A percentile compares a stretch with the other conserved stretches of the same genome.
These are phyloP conservation scores for Spodoptera picta DNA, from an alignment of 2,888 invertebrate genomes.

Conservation along the genomic window DNA sequence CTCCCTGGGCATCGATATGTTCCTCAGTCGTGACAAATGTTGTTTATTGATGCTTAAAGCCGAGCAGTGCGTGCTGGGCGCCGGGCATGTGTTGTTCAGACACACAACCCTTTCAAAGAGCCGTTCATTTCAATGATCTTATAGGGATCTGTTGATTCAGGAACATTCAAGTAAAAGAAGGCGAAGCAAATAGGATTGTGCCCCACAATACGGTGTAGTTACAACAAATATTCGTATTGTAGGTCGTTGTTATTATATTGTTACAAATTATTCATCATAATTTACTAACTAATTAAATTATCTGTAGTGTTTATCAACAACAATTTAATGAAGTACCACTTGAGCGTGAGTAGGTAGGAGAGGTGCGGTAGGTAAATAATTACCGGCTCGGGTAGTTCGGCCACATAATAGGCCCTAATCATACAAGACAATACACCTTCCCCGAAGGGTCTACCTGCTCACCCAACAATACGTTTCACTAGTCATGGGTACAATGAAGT, in stretches of 20 bases:
- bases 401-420: slow-evolving; percentile 56
- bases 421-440: slow-evolving; percentile 69
- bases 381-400: slow-evolving; percentile 36
- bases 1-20: too few relatives aligned
- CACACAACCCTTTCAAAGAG: slow-evolving; percentile 22
- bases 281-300: too few relatives aligned
- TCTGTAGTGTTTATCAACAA: slow-evolving; percentile 16
- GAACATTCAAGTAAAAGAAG: too few relatives aligned
- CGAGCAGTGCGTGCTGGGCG: slow-evolving; percentile 16
- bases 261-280: too few relatives aligned
- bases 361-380: slow-evolving; percentile 52
- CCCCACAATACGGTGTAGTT: too few relatives aligned
- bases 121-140: slow-evolving; percentile 18
- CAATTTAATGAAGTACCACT: slow-evolving; percentile 26
- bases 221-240: too few relatives aligned
- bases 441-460: slow-evolving; percentile 69
- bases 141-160: slow-evolving; percentile 2
- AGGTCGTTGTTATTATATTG: too few relatives aligned
- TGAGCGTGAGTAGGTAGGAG: slow-evolving; percentile 2
- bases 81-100: slow-evolving; percentile 1
- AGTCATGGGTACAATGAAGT: slow-evolving; percentile 48
- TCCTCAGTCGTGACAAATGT: slow-evolving; percentile 32
- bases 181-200: too few relatives aligned
- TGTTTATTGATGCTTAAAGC: slow-evolving; percentile 36
- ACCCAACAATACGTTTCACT: slow-evolving; percentile 50